A percentile compares a stretch with the other conserved stretches of the same genome.
These are phyloP conservation scores for Chloroclystis v-ata DNA, from an alignment of 2,888 invertebrate species.

Conservation along the genomic window DNA sequence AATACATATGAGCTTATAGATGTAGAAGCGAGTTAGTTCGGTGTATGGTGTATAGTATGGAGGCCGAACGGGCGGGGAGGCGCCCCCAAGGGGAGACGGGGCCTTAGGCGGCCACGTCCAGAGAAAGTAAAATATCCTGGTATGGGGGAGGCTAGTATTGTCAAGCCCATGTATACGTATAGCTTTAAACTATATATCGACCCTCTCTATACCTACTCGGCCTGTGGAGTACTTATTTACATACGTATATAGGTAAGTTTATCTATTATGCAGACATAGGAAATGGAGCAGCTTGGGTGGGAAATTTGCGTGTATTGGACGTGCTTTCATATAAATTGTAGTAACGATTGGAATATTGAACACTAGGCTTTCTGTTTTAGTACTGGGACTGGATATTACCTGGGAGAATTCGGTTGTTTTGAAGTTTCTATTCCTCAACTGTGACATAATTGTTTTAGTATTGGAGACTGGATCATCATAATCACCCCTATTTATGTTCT, in stretches of 20 bases:
- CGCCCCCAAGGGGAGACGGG: slow-evolving; percentile 51
- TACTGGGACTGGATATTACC: no score
- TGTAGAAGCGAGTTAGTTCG: slow-evolving; percentile 72
- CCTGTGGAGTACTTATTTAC: slow-evolving; percentile 70
- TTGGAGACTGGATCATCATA: no score
- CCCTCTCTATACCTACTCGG: slow-evolving; percentile 55
- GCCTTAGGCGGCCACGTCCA: slow-evolving; percentile 74
- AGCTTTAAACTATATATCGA: slow-evolving; percentile 76
- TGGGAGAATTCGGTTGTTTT: no score
- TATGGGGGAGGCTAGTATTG: slow-evolving; percentile 77
- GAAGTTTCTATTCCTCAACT: no score
- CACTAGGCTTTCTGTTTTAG: slow-evolving; percentile 4
- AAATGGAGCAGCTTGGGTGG: slow-evolving; percentile 66
- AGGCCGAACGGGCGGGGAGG: slow-evolving; percentile 41
- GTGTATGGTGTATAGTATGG: slow-evolving; percentile 71
- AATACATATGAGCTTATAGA: slow-evolving; percentile 71
- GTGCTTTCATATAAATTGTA: slow-evolving; percentile 42
- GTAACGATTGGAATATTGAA: slow-evolving; percentile 46
- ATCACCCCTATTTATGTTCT: no score
- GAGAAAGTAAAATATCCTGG: slow-evolving; percentile 78
- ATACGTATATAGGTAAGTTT: slow-evolving; percentile 63
- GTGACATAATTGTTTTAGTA: no score
- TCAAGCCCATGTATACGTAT: slow-evolving; percentile 74
- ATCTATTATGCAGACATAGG: slow-evolving; percentile 76
- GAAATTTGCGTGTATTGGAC: slow-evolving; percentile 62